Percentiles rank a stretch among this genome's conserved stretches.
Conservation (phyloP, 1,140 invertebrate genomes). For the Adelges cooleyi region DNA sequence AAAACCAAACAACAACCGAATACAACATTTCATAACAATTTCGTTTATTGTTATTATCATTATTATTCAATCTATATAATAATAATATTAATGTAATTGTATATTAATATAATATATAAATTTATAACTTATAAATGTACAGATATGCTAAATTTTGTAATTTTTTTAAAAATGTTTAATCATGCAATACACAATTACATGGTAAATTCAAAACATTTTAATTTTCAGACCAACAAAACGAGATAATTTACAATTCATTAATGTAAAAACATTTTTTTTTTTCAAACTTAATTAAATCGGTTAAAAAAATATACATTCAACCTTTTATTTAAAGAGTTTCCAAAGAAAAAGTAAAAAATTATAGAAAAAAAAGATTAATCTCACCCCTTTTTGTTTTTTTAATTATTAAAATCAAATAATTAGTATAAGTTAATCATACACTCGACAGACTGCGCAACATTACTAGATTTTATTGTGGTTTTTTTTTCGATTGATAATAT, state of each 20-base stretch:
- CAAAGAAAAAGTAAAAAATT: neutral
- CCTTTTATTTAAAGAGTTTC: neutral
- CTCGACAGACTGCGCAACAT: neutral
- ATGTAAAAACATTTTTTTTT: slow-evolving; percentile 1
- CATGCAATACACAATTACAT: neutral
- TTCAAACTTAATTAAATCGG: too few relatives aligned
- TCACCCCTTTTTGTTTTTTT: neutral
- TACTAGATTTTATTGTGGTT: too few relatives aligned
- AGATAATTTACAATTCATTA: neutral
- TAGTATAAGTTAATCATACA: neutral
- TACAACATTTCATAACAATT: slow-evolving; percentile 6
- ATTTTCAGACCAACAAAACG: slow-evolving; percentile 4
- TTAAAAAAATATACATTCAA: slow-evolving; percentile 23
- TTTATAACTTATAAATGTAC: slow-evolving; percentile 14
- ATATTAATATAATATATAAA: slow-evolving; percentile 16
- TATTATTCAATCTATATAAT: slow-evolving; percentile 8
- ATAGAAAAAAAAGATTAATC: neutral
- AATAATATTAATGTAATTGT: neutral
- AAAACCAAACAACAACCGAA: neutral
- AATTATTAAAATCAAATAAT: neutral
- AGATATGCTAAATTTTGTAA: slow-evolving; percentile 19
- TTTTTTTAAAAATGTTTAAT: neutral
- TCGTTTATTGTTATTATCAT: neutral
- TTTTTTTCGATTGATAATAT: too few relatives aligned
- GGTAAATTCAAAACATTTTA: neutral